Base-by-base conservation (phyloP, 1,140 invertebrate species). In the Leptopilina clavipes region DNA sequence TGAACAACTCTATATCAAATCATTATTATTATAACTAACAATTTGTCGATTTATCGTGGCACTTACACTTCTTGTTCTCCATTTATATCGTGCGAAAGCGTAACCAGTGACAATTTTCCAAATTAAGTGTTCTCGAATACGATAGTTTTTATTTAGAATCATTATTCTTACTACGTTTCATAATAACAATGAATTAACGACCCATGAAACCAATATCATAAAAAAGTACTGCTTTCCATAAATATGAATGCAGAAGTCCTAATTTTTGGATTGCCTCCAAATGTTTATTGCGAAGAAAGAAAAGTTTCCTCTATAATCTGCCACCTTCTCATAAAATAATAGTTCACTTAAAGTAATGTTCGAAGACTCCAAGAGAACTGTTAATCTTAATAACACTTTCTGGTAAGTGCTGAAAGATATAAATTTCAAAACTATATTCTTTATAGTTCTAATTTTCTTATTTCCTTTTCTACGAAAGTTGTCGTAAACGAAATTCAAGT, bases 161-260 rank as follows among this genome's bases (percentile, higher is more conserved):
- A 65, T 65, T 65, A 14, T 65, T 65, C 56, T 65, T 65, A 65
- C 22, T 65, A 25, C 22, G 19, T 65, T 65, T 65, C 56, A 19
- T 65, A 65, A 65, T 65, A 65, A 31, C 59, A 52, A 52, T 52
- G 59, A 31, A 65, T 31, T 65, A 65, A 65, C 59, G 59, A 65
- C 14, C 59, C 59, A 65, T 65, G 59, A 65, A 65, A 65, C 59
- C 25, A 8, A 65, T 65, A 37, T 12, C 19, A 65, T 5, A 65
- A 65, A 52, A 25, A 65, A 65, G 59, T 37, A n/a, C 14, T 65
- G 12, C 59, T 65, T 65, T 65, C 25, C 22, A 65, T 65, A 25
- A 65, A 65, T 22, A 31, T 65, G 12, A 65, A 65, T 65, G n/a
- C 48, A 52, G n/a, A 65, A 14, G 25, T 65, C 14, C 25, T 40